phyloP scores from a whole-genome alignment of 2,113 vertebrate genomes.

The Ellobius talpinus region DNA sequence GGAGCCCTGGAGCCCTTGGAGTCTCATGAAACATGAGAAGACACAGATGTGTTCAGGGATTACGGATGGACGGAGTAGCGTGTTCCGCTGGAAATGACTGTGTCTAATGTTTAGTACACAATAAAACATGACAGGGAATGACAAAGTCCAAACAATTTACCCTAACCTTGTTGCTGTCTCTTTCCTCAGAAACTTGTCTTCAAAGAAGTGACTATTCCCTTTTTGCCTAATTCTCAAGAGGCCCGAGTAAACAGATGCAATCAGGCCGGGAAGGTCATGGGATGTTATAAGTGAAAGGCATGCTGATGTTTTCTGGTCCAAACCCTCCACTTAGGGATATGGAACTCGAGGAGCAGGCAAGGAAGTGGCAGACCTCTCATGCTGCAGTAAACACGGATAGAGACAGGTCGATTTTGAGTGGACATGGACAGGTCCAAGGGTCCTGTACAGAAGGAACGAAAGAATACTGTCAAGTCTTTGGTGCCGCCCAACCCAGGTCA shows the following conservation, averaged over 20 bases:
- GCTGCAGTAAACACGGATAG: neutral
- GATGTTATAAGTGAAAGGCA: neutral
- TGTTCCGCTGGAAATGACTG: neutral
- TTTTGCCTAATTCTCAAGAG: slow-evolving; percentile 30
- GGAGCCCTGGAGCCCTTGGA: neutral
- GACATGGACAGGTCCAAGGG: neutral
- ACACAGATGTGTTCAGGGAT: neutral
- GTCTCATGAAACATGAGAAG: neutral
- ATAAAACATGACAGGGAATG: neutral
- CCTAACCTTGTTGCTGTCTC: neutral
- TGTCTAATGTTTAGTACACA: neutral
- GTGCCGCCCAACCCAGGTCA: neutral
- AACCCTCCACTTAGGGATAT: neutral
- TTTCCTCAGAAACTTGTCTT: slow-evolving; percentile 7
- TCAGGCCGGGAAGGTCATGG: neutral
- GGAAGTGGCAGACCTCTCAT: neutral
- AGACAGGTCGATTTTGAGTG: neutral
- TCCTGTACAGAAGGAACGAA: neutral
- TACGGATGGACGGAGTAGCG: neutral
- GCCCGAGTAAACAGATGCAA: neutral
- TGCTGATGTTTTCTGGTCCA: neutral
- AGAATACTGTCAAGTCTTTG: neutral
- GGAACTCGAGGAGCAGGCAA: neutral
- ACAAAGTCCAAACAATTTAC: neutral
- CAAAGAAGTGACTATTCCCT: neutral